A percentile compares a stretch with the other conserved stretches of the same genome.
phyloP scores from a whole-genome alignment of 2,888 invertebrate species.

The Eutolmus rufibarbis region DNA sequence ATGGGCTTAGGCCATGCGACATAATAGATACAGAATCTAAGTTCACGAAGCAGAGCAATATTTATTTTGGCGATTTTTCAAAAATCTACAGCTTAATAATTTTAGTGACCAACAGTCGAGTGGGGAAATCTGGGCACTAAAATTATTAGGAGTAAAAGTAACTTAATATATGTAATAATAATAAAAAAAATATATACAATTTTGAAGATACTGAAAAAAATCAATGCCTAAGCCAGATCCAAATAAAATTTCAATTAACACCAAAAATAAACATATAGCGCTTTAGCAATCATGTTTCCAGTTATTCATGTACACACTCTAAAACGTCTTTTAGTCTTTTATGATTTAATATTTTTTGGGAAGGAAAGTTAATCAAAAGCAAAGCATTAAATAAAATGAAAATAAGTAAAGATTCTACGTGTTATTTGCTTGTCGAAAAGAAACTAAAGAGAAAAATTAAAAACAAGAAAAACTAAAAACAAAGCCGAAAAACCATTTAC shows the following conservation, averaged over 20 bases:
- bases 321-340: neutral
- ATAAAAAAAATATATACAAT: neutral
- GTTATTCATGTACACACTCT: neutral
- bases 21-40: too few species aligned
- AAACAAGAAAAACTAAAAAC: neutral
- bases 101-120: too few species aligned
- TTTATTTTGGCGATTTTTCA: too few species aligned
- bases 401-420: neutral
- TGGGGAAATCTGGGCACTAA: too few species aligned
- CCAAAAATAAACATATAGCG: neutral
- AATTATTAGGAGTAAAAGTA: too few species aligned
- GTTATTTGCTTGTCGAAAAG: conserved; percentile 47
- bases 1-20: too few species aligned
- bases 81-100: too few species aligned
- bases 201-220: too few species aligned
- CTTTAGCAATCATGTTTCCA: neutral
- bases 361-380: conserved; percentile 35
- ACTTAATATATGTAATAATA: too few species aligned
- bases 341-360: neutral
- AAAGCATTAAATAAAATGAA: conserved; percentile 29
- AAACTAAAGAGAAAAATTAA: conserved; percentile 40
- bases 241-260: neutral
- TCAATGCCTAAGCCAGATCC: neutral
- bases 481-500: conserved; percentile 65
- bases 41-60: too few species aligned